Evolutionary conservation across 2,888 invertebrate species (phyloP), one percentile per base, ranked within the genome.

Genomic region (Sussaba pulchella): DNA sequence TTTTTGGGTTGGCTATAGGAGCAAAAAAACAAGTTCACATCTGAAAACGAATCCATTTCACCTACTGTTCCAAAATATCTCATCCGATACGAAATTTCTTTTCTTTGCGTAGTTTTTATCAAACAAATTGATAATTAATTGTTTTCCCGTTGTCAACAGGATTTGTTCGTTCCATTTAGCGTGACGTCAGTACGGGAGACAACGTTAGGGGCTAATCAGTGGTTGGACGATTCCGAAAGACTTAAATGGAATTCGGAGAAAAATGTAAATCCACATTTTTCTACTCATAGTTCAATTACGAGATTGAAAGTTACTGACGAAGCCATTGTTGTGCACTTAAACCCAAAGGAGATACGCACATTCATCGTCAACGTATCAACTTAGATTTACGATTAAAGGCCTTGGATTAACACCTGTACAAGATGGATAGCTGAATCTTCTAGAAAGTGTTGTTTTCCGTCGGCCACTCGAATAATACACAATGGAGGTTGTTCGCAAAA

Each of bases 281-380:
- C 57, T 0, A 21, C 45, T 3, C 10, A 66, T 12, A 74, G 61
- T 12, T 26, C 19, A 24, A 59, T 12, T 0, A 43, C 39, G 9
- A 64, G 76, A 14, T 19, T 69, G 52, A 82, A 64, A 26, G 71
- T 84, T 9, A 72, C 86, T 10, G 74, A 85, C 14, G 78, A 82
- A 14, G 91, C 88, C 1, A 89, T 93, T 1, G 92, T 89, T 43
- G 90, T 96, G 0, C 93, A 93, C 39, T 86, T 97, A 1, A 93
- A 93, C 24, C 95, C 96, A 0, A 96, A 96, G 94, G 94, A 97
- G 90, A 97, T 97, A 71, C 93, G 95, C 43, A 96, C 96, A 0
- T 96, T 95, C 86, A 89, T 96, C 21, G 88, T 94, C 26, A 19
- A 17, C 19, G 8, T 50, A 36, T 19, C 66, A n/a, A n/a, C n/a